A percentile compares a stretch with the other conserved stretches of the same genome.
phyloP scores from a whole-genome alignment of 2,888 invertebrate genomes.

The Dicroscelio sp. region DNA sequence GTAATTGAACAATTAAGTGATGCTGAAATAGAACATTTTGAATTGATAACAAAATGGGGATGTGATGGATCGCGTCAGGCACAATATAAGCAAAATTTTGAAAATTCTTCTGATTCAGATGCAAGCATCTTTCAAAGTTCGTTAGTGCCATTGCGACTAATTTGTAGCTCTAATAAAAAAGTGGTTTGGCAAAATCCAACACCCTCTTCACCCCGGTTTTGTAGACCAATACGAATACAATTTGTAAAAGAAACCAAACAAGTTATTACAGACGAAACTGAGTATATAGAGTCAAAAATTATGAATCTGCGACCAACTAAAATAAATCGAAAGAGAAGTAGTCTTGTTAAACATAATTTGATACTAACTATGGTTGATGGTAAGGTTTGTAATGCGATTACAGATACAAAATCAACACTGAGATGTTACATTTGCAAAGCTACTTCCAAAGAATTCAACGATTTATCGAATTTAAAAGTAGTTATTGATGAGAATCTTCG shows the following conservation, averaged over 20 bases:
- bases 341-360: background rate
- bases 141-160: conserved; percentile 51
- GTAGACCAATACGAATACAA: conserved; percentile 80
- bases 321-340: background rate
- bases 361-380: background rate
- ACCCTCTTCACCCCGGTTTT: conserved; percentile 84
- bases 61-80: conserved; percentile 86
- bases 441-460: conserved; percentile 10
- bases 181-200: conserved; percentile 87
- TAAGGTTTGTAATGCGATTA: conserved; percentile 15
- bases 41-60: conserved; percentile 85
- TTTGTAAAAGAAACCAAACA: conserved; percentile 79
- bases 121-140: conserved; percentile 85
- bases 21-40: conserved; percentile 72
- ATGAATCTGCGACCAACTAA: background rate
- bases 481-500: too few species aligned
- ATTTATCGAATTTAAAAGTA: background rate
- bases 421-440: background rate
- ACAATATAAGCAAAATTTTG: conserved; percentile 86
- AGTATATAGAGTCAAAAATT: conserved; percentile 60
- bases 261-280: conserved; percentile 73
- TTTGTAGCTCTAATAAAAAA: conserved; percentile 52
- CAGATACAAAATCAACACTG: background rate
- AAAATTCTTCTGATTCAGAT: conserved; percentile 80
- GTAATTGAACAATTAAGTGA: background rate